Base-by-base conservation (phyloP, 2,888 invertebrate genomes). In the Anticlea derivata region DNA sequence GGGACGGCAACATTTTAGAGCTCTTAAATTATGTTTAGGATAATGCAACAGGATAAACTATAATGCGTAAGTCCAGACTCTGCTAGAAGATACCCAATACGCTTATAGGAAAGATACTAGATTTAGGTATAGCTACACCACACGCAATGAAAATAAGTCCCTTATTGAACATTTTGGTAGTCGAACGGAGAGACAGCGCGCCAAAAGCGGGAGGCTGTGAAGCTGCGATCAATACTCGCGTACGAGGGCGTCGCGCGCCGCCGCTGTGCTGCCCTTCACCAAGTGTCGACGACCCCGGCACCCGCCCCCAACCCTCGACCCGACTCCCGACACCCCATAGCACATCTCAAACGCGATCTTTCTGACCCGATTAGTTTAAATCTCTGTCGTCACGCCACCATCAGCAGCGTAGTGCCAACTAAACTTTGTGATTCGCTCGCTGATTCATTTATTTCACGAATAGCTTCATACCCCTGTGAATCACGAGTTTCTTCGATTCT, bases 231-330 rank as follows among this genome's bases (percentile, higher is more conserved):
- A 83, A 86, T 83, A 86, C 76, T 72, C 55, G 65, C 60, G 68
- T 57, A 65, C 65, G 61, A 65, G 65, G 65, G 61, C 57, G 48
- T 46, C 55, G 43, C 44, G 52, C 66, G 72, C 63, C 70, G 65
- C 66, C 62, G 59, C 64, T 20, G 66, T 57, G 78, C 83, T 87
- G 87, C 85, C 87, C 88, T 87, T 87, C 89, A 85, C 81, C 75
- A 70, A 73, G 80, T 80, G 88, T 87, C 88, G 82, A 80, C 85
- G 88, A 88, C 87, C 88, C 79, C 77, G 73, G 68, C 64, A 68
- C 68, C 69, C 70, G 68, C 64, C 58, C 68, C 63, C 71, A 62
- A 63, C 65, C 55, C 60, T 50, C 67, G 47, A 60, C 61, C 63
- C 60, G 67, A 66, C 66, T 61, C 67, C 65, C 68, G 58, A 60